Evolutionary conservation across 2,797 vertebrate species (phyloP), one percentile per base, ranked within the genome.

Genomic region (Myoxocephalus aenaeus): DNA sequence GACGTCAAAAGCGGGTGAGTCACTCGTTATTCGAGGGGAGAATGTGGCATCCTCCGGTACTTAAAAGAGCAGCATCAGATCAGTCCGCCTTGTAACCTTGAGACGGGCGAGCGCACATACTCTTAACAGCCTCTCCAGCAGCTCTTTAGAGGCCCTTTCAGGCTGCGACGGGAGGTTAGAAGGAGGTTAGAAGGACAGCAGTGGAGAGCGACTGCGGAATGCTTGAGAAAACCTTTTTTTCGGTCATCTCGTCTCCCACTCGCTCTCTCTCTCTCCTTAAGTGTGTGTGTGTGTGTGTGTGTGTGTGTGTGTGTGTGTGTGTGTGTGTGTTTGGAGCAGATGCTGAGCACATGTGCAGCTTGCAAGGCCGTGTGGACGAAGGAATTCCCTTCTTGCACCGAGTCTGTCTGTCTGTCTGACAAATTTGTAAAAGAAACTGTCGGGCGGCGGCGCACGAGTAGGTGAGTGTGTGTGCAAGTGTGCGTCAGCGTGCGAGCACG

Each of bases 291-390:
- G 25, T 15, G 4, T 42, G 22, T 69, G 73, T 50, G 53, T 65
- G 73, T 67, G 38, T 63, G 51, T 48, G 22, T 46, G 29, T 75
- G 46, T 40, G 44, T 77, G 58, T 65, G 36, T 58, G 44, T 73
- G 42, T 40, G 36, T 72, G 59, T 64, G 77, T 73, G 76, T 72
- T 78, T 64, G 53, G 34, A 87, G 81, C 95, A 95, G 94, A 90
- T 95, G 94, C 75, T 61, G 77, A 81, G 81, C 95, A 95, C 91
- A 95, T 95, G 94, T 93, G 90, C 87, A 88, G 89, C 86, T 85
- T 71, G 77, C 70, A 84, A 82, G 85, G 82, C 65, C 75, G 88
- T 85, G 91, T 86, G 84, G 84, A 91, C 87, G 87, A 93, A 95
- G 94, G 94, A 95, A 94, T 95, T 91, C 93, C 95, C 94, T 94